Evolutionary conservation across 2,113 vertebrate genomes (phyloP), one percentile per base, ranked within the genome.

Genomic region (Hyperopisus bebe): DNA sequence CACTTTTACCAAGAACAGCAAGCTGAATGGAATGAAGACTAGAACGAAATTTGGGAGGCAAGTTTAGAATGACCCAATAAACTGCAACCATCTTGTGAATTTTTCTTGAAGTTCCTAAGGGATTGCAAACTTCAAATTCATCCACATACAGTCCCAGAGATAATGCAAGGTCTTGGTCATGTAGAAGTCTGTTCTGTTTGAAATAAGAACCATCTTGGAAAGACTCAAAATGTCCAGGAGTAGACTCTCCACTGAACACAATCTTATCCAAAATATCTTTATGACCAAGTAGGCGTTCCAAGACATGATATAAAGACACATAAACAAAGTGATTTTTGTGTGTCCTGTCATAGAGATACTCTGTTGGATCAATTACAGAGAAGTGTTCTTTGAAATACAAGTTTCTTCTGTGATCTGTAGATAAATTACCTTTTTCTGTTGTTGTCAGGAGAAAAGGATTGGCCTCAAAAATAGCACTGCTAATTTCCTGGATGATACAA

Each of bases 381-480:
- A 92, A 91, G 70, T 91, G 27, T 21, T 90, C 42, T 7, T 90
- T 89, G 44, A 91, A 90, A 77, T 92, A 88, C 10, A 74, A 0
- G 44, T 89, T 91, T n/a, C 89, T 88, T 35, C 88, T 91, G 39
- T 91, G 21, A 62, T 55, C 17, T 55, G 53, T 21, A 55, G 53
- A 55, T 55, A 55, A 55, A 55, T 19, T 55, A 55, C 53, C 53
- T 55, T 55, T 55, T 55, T 55, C 53, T 55, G 53, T 55, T 55
- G 53, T 55, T 55, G 53, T 55, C 53, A 55, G 53, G 5, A 55
- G 53, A 55, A 55, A 1, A 55, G 53, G 53, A 55, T 21, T 55
- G 19, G 53, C 53, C 17, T 55, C 53, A 55, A 21, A 55, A 6
- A 55, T 55, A 55, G 53, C 53, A 55, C 53, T 55, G 53, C 53